Evolutionary conservation across 2,113 vertebrate species (phyloP).

Genomic region (Pseudois nayaur): DNA sequence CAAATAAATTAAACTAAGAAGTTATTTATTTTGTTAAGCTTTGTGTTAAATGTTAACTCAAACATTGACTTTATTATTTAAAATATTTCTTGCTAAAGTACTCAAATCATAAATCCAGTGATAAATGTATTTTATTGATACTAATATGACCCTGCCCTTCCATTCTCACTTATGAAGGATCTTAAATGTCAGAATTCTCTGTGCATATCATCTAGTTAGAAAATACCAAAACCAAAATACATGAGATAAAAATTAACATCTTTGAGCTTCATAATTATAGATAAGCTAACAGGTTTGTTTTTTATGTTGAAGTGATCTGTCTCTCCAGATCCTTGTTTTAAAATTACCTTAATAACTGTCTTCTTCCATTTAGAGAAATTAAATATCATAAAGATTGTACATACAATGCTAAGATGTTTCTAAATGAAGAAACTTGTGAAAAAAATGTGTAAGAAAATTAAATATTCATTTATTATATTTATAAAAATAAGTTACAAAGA

Average conservation of each 20-base stretch:
- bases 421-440: neutral
- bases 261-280: constrained; percentile 8
- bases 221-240: constrained; percentile 1
- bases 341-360: constrained; percentile 28
- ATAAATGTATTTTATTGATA: constrained; percentile 27
- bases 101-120: neutral
- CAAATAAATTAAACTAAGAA: constrained; percentile 24
- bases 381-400: neutral
- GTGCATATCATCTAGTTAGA: neutral
- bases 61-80: neutral
- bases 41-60: constrained; percentile 24
- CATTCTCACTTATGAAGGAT: neutral
- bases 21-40: neutral
- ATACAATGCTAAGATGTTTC: neutral
- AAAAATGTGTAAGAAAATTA: constrained; percentile 37
- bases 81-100: constrained; percentile 6
- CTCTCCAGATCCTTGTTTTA: neutral
- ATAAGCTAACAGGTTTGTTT: neutral
- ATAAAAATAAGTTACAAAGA: constrained; percentile 1
- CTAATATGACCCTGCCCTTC: neutral
- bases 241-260: neutral
- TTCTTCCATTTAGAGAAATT: neutral
- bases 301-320: neutral
- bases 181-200: neutral
- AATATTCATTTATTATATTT: constrained; percentile 31